These are phyloP conservation scores for Anoplophora glabripennis DNA, from an alignment of 1,140 invertebrate genomes.

Conservation along the genomic window DNA sequence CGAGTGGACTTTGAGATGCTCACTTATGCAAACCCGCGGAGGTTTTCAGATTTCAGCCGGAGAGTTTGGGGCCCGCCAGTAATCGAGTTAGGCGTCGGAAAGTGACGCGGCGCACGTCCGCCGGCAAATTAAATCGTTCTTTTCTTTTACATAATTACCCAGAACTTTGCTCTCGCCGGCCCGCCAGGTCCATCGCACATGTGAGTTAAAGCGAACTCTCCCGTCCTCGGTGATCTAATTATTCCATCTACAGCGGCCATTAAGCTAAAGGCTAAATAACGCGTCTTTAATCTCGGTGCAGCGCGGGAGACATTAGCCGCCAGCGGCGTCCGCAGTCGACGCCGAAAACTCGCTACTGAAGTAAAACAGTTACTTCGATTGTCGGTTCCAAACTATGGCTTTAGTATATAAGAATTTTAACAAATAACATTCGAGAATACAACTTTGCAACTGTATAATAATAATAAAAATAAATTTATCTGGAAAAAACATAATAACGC, in stretches of 20 bases:
- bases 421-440: too few species aligned
- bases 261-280: constrained; percentile 45
- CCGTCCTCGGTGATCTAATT: constrained; percentile 45
- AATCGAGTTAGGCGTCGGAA: constrained; percentile 35
- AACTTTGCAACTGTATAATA: too few species aligned
- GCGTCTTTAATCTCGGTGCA: constrained; percentile 41
- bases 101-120: constrained; percentile 37
- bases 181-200: constrained; percentile 34
- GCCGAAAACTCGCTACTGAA: background rate
- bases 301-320: constrained; percentile 32
- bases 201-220: constrained; percentile 36
- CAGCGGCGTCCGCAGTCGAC: background rate
- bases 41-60: constrained; percentile 38
- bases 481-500: too few species aligned
- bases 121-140: constrained; percentile 44
- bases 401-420: too few species aligned
- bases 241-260: constrained; percentile 41
- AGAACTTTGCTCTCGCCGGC: constrained; percentile 38
- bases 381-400: too few species aligned
- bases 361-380: too few species aligned
- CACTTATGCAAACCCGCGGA: constrained; percentile 27
- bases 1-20: constrained; percentile 2
- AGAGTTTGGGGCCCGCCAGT: constrained; percentile 30
- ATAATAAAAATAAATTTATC: too few species aligned
- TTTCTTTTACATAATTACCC: constrained; percentile 48